These are phyloP conservation scores for Nothocercus nigrocapillus DNA, from an alignment of 2,113 vertebrate genomes.

Conservation along the genomic window DNA sequence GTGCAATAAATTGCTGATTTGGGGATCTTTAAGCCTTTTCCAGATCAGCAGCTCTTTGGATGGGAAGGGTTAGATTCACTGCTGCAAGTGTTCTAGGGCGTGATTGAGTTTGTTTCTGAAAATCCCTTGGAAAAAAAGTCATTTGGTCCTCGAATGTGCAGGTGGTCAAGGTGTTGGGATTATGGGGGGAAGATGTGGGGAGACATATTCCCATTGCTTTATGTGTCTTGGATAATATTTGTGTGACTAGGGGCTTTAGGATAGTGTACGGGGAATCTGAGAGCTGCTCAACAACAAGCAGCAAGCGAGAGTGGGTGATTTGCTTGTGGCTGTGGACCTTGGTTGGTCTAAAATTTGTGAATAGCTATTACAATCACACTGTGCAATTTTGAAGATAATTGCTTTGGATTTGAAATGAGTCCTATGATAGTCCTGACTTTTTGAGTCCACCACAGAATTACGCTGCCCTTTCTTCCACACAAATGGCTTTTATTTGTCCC, in stretches of 20 bases:
- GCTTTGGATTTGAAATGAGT: neutral
- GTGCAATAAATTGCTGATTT: neutral
- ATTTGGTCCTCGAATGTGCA: no score
- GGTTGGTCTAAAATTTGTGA: neutral
- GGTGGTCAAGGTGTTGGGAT: no score
- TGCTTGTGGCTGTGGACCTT: neutral
- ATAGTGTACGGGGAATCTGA: neutral
- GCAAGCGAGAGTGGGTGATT: neutral
- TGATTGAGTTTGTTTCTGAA: no score
- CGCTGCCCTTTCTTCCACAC: neutral
- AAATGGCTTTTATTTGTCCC: neutral
- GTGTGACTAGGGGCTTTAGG: neutral
- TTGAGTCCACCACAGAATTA: neutral
- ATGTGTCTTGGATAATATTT: neutral
- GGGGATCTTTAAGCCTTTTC: neutral
- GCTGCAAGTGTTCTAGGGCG: neutral
- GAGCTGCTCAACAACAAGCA: neutral
- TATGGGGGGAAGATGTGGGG: no score
- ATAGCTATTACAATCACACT: accelerated
- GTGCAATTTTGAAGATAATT: neutral
- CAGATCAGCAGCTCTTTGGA: neutral
- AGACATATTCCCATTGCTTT: neutral
- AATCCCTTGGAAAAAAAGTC: no score
- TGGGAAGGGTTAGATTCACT: neutral
- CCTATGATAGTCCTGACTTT: neutral